A percentile compares a stretch with the other conserved stretches of the same genome.
These are phyloP conservation scores for Palythoa caribaeorum DNA, from an alignment of 92 coral and sea anemone species.

Conservation along the genomic window DNA sequence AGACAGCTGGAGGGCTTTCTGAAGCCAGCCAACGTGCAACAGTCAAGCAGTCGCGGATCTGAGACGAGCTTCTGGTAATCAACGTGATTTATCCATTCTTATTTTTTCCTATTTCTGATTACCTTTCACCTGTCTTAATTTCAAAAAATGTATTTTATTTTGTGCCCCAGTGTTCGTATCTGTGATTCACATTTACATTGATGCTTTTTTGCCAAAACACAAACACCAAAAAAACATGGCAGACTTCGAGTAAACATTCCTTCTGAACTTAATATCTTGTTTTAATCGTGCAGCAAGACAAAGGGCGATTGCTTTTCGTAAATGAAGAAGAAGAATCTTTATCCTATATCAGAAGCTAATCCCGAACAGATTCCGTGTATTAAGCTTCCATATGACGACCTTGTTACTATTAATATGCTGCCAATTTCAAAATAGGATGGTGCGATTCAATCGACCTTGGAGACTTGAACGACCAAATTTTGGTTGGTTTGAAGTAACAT, in stretches of 20 bases:
- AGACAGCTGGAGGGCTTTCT: slow-evolving; percentile 24
- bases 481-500: slow-evolving; percentile 22
- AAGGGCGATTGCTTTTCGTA: too few relatives aligned
- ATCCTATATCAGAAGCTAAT: too few relatives aligned
- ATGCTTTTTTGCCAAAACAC: too few relatives aligned
- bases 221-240: too few relatives aligned
- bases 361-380: too few relatives aligned
- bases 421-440: slow-evolving; percentile 38
- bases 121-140: neutral
- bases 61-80: neutral
- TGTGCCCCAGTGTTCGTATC: neutral
- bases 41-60: neutral
- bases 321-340: too few relatives aligned
- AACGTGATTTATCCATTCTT: neutral
- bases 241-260: too few relatives aligned
- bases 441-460: slow-evolving; percentile 33
- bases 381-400: too few relatives aligned
- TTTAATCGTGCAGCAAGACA: too few relatives aligned
- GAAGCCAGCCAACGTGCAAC: slow-evolving; percentile 2
- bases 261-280: too few relatives aligned
- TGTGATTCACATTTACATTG: too few relatives aligned
- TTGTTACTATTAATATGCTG: too few relatives aligned
- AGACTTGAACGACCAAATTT: slow-evolving; percentile 27
- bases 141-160: neutral
- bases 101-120: neutral